A percentile compares a stretch with the other conserved stretches of the same genome.
Conservation (phyloP, 2,113 vertebrate genomes). For the Aspiorhynchus laticeps region DNA sequence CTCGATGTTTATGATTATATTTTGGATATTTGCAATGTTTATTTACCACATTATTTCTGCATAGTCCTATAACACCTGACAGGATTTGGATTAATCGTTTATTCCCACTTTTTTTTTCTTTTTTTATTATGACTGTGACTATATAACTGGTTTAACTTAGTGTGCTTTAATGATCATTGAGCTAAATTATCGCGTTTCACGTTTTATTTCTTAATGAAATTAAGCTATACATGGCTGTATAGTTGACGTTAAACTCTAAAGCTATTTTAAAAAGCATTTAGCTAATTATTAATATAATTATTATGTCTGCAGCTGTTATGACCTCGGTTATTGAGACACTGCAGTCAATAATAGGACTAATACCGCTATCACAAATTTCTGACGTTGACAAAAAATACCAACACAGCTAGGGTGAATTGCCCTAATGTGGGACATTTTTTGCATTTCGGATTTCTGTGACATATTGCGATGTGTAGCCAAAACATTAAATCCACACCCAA, state of each 20-base stretch:
- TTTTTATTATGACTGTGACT: neutral
- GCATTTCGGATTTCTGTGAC: too few species aligned
- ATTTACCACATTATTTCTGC: neutral
- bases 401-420: too few species aligned
- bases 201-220: neutral
- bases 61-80: neutral
- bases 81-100: neutral
- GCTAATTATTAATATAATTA: neutral
- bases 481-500: too few species aligned
- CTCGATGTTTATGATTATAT: neutral
- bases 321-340: neutral
- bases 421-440: too few species aligned
- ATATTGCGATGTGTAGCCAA: too few species aligned
- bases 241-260: neutral
- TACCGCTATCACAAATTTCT: neutral
- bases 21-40: neutral
- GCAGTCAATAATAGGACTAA: neutral
- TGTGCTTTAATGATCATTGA: neutral
- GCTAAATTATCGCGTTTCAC: neutral
- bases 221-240: neutral
- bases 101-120: neutral
- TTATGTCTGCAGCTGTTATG: neutral
- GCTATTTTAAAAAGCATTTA: neutral
- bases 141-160: neutral
- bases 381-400: neutral